These are phyloP conservation scores for Perodicticus potto DNA, from an alignment of 2,797 vertebrate genomes.

Conservation along the genomic window DNA sequence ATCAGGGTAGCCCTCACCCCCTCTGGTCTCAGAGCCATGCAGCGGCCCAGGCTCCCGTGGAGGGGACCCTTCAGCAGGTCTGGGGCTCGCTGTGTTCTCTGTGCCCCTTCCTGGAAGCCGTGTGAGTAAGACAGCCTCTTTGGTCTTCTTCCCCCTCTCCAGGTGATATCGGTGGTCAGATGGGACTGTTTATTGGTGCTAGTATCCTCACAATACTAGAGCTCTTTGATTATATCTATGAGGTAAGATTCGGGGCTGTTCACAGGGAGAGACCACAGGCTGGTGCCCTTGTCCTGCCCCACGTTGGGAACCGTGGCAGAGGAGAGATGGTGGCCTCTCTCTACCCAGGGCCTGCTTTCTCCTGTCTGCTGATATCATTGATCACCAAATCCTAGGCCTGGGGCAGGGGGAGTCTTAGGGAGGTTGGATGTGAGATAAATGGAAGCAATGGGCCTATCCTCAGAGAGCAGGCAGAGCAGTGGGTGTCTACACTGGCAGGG, in stretches of 20 bases:
- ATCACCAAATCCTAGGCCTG: not conserved
- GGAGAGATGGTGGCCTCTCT: not conserved
- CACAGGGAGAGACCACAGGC: not conserved
- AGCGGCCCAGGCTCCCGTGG: fast-evolving
- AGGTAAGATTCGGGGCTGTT: slow-evolving; percentile 89
- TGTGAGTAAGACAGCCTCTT: slow-evolving; percentile 22
- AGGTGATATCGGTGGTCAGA: slow-evolving; percentile 99
- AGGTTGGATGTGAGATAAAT: not conserved
- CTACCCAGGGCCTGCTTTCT: not conserved
- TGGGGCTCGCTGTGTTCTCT: fast-evolving
- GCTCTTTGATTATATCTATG: slow-evolving; percentile 97
- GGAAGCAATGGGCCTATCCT: not conserved
- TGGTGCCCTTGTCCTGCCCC: not conserved
- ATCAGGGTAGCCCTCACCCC: not conserved
- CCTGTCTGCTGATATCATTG: fast-evolving
- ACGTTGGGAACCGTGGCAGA: not conserved
- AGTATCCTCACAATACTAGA: slow-evolving; percentile 99
- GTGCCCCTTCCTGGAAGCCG: not conserved
- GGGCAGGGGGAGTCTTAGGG: not conserved
- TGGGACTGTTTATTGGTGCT: slow-evolving; percentile 98
- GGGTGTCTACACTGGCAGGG: not conserved
- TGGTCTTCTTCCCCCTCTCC: slow-evolving; percentile 68
- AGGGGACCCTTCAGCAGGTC: not conserved
- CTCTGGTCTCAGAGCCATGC: not conserved
- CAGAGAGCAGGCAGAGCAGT: not conserved